phyloP scores from a whole-genome alignment of 1,140 invertebrate species.

The Lordiphosa collinella region DNA sequence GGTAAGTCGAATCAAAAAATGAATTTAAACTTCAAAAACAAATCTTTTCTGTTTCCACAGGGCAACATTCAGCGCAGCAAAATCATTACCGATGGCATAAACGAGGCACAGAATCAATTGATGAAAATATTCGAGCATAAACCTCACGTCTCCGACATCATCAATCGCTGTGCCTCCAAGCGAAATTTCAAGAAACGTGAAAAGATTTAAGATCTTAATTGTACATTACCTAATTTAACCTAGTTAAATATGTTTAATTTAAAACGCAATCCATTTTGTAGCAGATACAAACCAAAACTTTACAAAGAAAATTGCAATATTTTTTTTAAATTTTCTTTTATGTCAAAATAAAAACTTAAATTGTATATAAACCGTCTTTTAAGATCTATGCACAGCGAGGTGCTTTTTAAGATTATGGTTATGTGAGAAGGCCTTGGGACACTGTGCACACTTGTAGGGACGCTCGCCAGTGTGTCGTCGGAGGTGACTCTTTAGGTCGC shows the following conservation, averaged over 20 bases:
- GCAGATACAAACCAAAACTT: constrained; percentile 16
- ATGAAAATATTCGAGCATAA: constrained; percentile 96
- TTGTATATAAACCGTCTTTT: background rate
- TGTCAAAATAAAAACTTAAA: background rate
- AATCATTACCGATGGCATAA: constrained; percentile 94
- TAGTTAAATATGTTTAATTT: constrained; percentile 11
- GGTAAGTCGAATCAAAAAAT: constrained; percentile 75
- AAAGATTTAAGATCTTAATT: constrained; percentile 79
- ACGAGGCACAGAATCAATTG: constrained; percentile 91
- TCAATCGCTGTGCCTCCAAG: constrained; percentile 93
- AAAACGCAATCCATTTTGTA: constrained; percentile 37
- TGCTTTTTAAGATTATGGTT: background rate
- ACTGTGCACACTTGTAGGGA: background rate
- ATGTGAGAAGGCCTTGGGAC: constrained; percentile 2
- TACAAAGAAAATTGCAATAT: constrained; percentile 61
- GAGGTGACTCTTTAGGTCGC: background rate
- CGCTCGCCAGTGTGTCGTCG: background rate
- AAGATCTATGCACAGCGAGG: background rate
- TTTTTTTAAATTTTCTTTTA: constrained; percentile 25
- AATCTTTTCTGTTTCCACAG: constrained; percentile 79
- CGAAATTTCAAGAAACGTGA: constrained; percentile 93
- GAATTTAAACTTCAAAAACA: background rate
- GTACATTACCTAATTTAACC: constrained; percentile 14
- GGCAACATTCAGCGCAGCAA: constrained; percentile 97
- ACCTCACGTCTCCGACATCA: constrained; percentile 91